Evolutionary conservation across 1,140 invertebrate genomes (phyloP), one percentile per base, ranked within the genome.

Genomic region (Drosophila erecta): DNA sequence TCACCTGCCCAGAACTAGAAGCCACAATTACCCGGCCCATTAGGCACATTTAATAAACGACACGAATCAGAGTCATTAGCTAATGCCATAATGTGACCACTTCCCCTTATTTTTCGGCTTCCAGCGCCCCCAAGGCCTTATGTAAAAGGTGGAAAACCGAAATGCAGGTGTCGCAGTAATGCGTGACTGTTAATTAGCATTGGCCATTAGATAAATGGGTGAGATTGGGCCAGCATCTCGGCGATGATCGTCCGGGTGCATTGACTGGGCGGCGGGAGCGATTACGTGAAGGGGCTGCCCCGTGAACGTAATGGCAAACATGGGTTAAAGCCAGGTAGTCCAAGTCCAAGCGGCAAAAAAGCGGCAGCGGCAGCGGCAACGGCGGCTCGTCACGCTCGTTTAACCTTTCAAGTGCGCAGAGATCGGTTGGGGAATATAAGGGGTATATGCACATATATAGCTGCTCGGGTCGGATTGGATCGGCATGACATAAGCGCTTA

Each of bases 381-480:
- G n/a, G 17, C 17, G 43, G 43, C 59, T 67, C 64, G 64, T 71
- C 57, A 78, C 75, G 74, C 74, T 78, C 75, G 65, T 78, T 78
- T 78, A 78, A 78, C 74, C 75, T 78, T 71, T 78, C 75, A 77
- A 78, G 75, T 78, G 75, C 75, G 74, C 69, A 76, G 54, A 78
- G 75, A 66, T 76, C 73, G 54, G 24, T 30, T 8, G 27, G 35
- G 44, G 54, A 27, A 4, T 17, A 43, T 12, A 17, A 14, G 33
- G 46, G 57, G 55, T 33, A 15, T 20, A 15, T 15, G 8, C 7
- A 15, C 7, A 40, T 12, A 49, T 27, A 8, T n/a, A 33, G 47
- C 47, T 30, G 15, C 47, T 27, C 47, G 15, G 47, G n/a, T 33
- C 47, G 71, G 61, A 49, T 58, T 20, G 35, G 41, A 69, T 46